Evolutionary conservation across 30 jellyfish, hydroid and myxozoan species (phyloP).

Genomic region (Aurelia aurita complex sp. Pacific): DNA sequence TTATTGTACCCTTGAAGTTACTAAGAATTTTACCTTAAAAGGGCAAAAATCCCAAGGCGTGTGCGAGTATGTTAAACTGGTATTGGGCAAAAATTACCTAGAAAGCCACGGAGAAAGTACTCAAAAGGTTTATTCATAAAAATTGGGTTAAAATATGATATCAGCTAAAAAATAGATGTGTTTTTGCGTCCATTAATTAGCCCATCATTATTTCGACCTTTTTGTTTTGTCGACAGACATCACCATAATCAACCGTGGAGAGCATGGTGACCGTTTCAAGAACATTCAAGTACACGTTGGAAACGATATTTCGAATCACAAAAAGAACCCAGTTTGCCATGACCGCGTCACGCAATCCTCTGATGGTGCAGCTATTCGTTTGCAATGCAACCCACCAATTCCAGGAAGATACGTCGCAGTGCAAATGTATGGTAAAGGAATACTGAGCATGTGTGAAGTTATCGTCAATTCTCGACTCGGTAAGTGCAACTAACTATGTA

Average conservation of each 20-base stretch:
- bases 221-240: slow-evolving; percentile 59
- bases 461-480: slow-evolving; percentile 94
- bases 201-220: neutral
- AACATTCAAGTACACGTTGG: slow-evolving; percentile 96
- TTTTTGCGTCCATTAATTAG: neutral
- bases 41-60: no score
- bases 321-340: slow-evolving; percentile 93
- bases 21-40: no score
- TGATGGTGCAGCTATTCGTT: slow-evolving; percentile 95
- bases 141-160: no score
- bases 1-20: no score
- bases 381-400: slow-evolving; percentile 98
- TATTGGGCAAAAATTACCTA: no score
- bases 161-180: no score
- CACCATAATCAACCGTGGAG: slow-evolving; percentile 96
- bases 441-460: slow-evolving; percentile 92
- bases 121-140: no score
- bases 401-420: slow-evolving; percentile 97
- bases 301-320: slow-evolving; percentile 44
- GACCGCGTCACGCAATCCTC: slow-evolving; percentile 89
- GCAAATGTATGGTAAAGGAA: slow-evolving; percentile 97
- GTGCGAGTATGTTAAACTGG: no score
- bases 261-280: slow-evolving; percentile 87
- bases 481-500: slow-evolving; percentile 4
- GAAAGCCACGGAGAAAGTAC: no score